Conservation (phyloP, 2,888 invertebrate genomes). For the Tethea ocularis region DNA sequence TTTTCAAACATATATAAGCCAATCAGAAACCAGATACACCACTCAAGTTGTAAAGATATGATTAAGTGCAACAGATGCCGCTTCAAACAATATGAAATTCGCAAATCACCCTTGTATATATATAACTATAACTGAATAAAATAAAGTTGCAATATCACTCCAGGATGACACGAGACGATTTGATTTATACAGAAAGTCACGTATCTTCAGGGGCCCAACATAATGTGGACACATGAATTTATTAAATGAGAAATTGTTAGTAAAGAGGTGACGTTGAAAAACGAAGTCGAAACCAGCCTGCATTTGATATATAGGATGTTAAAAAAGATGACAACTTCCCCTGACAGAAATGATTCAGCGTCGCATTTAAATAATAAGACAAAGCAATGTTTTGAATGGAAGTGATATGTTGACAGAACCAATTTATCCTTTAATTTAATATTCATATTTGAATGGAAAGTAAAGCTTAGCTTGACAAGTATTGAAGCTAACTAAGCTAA, state of each 20-base stretch:
- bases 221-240: conserved; percentile 41
- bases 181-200: conserved; percentile 45
- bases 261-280: conserved; percentile 23
- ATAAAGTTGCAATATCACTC: conserved; percentile 28
- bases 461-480: not conserved
- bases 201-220: conserved; percentile 52
- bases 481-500: not conserved
- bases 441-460: not conserved
- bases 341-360: not conserved
- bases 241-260: conserved; percentile 28
- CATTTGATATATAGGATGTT: not conserved
- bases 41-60: conserved; percentile 7
- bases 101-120: conserved; percentile 50
- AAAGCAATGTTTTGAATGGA: not conserved
- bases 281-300: not conserved
- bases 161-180: conserved; percentile 54
- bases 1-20: not conserved
- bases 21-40: conserved; percentile 3
- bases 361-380: not conserved
- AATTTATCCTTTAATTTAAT: not conserved
- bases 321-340: not conserved
- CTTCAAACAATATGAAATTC: conserved; percentile 16
- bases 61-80: conserved; percentile 3
- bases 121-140: conserved; percentile 37
- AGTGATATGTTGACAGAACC: not conserved